Evolutionary conservation across 1,140 invertebrate genomes (phyloP), one percentile per base, ranked within the genome.

Genomic region (Lamellibrachia luymesi): DNA sequence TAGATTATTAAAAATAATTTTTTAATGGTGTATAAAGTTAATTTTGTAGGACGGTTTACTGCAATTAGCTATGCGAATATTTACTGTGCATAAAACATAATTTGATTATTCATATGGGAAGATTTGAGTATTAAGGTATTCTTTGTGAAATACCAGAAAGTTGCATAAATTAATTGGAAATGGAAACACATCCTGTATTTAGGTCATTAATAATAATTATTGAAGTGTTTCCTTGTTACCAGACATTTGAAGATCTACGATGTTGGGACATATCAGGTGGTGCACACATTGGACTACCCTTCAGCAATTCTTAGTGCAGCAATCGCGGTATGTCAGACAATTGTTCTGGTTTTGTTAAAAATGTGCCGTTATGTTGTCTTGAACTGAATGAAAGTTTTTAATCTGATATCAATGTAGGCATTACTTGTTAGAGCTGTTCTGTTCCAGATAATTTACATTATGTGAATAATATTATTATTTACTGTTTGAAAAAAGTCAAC

Each of bases 211-310:
- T 10, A 22, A 80, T 80, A 80, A 22, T 91, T 49, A 91, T 13
- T 91, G 8, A 50, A 50, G 2, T 91, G 90, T 90, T 93, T 91
- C 93, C 51, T 7, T 90, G 95, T 95, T 91, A 50, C 50, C 94
- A 97, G 97, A 93, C 98, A 99, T 96, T 98, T 99, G 0, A 99
- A 99, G 97, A 97, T 99, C 94, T 99, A 99, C 96, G 96, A 99
- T 96, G 97, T 98, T 91, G 97, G 97, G 92, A 98, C 97, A 1
- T 99, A 98, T 95, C 98, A 98, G 96, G 97, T 98, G 2, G 97
- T 99, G 17, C 98, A 99, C 95, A 98, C 98, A 22, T 97, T 99
- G 50, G 98, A 98, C 95, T 99, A 98, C 96, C 98, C 98, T 8
- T 99, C 98, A 97, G 97, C 98, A 50, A 97, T 99, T 92, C 97